Evolutionary conservation across 2,797 vertebrate genomes (phyloP).

Genomic region (Manis pentadactyla): DNA sequence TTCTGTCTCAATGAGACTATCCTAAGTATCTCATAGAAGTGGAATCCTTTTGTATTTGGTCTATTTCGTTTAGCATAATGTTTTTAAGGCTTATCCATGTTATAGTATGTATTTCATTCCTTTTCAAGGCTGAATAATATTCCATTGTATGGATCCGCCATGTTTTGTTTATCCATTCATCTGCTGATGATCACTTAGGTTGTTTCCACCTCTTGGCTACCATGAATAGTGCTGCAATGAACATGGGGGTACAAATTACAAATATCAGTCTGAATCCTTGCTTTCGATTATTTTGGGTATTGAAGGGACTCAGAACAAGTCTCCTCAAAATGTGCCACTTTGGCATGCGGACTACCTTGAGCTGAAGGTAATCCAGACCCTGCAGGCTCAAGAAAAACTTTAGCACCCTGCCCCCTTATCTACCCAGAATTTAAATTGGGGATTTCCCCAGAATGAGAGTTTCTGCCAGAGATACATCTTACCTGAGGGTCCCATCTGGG

Average conservation of each 20-base stretch:
- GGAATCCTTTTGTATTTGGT: background rate
- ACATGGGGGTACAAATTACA: background rate
- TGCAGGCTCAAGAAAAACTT: background rate
- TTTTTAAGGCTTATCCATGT: background rate
- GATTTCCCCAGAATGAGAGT: background rate
- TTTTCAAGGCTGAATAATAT: background rate
- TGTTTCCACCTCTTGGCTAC: background rate
- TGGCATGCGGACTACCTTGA: background rate
- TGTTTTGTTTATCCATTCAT: background rate
- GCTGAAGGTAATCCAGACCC: background rate
- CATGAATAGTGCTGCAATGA: background rate
- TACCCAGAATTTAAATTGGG: background rate
- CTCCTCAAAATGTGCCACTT: background rate
- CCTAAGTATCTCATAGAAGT: background rate
- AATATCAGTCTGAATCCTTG: background rate
- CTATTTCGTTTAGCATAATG: background rate
- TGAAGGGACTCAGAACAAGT: background rate
- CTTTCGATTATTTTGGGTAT: background rate
- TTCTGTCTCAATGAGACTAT: background rate
- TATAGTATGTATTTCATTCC: background rate
- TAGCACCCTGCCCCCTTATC: background rate
- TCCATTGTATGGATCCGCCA: background rate
- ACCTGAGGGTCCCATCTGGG: background rate
- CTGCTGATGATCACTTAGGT: background rate
- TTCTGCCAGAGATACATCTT: background rate